These are phyloP conservation scores for Gobio occitaniae DNA, from an alignment of 2,797 vertebrate species.

Conservation along the genomic window DNA sequence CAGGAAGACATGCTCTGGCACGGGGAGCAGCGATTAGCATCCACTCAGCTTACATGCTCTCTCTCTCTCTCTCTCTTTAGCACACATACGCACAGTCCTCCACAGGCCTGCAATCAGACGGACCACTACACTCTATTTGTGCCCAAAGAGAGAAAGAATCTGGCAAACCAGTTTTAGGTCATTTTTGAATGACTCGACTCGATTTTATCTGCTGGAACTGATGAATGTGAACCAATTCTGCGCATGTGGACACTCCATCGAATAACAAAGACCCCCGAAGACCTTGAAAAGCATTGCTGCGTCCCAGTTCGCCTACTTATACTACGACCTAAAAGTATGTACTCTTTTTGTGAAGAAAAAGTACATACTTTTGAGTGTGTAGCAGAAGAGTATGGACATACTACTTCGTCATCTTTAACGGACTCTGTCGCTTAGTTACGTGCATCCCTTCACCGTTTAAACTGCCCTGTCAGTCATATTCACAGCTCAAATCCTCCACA, in stretches of 20 bases:
- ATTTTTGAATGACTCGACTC: slow-evolving; percentile 29
- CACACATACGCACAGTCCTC: slow-evolving; percentile 36
- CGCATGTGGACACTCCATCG: background rate
- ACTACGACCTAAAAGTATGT: no score
- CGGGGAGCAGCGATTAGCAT: slow-evolving; percentile 80
- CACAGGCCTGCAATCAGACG: slow-evolving; percentile 26
- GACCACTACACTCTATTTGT: slow-evolving; percentile 34
- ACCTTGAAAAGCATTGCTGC: background rate
- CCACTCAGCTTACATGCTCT: slow-evolving; percentile 75
- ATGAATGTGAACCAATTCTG: slow-evolving; percentile 4
- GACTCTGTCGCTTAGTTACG: no score
- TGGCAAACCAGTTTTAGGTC: background rate
- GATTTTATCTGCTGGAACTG: slow-evolving; percentile 9
- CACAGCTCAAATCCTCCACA: no score
- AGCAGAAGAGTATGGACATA: no score
- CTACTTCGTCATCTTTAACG: no score
- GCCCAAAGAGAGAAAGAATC: background rate
- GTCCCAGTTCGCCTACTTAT: no score
- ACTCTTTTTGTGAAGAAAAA: no score
- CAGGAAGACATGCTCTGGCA: slow-evolving; percentile 82
- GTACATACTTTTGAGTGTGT: no score
- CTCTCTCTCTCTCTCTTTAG: slow-evolving; percentile 59
- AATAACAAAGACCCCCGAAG: background rate
- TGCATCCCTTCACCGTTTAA: no score
- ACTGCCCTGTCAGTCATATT: no score